Evolutionary conservation across 2,888 invertebrate genomes (phyloP), one percentile per base, ranked within the genome.

Genomic region (Himalopsyche anomala): DNA sequence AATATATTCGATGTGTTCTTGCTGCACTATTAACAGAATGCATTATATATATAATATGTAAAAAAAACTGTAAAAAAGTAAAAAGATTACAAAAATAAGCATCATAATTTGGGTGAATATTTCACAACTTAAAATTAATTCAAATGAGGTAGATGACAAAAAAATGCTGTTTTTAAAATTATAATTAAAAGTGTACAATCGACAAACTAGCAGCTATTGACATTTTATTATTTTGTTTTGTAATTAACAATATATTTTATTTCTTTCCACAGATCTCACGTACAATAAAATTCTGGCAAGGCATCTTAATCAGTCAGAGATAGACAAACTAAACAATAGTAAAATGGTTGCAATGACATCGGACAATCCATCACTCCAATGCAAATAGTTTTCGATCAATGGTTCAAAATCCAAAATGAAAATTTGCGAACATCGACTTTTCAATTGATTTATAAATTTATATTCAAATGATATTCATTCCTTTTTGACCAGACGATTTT

Each of bases 241-340:
- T 74, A 74, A 74, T 38, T 12, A 74, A 62, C 62, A 62, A 74
- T 74, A 74, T 74, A 74, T 36, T 36, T 36, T 74, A 74, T 74
- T 62, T 74, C 74, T 74, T 74, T 74, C 74, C 74, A 74, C 36
- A 36, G 36, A 74, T 12, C 51, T 2, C 74, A 74, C 36, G 15
- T 74, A 74, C 74, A 74, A 74, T 74, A 74, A 74, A 38, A 74
- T 74, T 74, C 74, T 74, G 74, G 74, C 74, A 74, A 74, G 74
- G 74, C 74, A 74, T 74, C 74, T 74, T 74, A 74, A 74, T 74
- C 74, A 74, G 74, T 74, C 74, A 74, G 74, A 74, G 74, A 74
- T 74, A 74, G 74, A 74, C 74, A 74, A 74, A 74, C 74, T 74
- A 74, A 74, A 74, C 36, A 74, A 36, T 74, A 38, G 38, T 74